Conservation (phyloP, 2,888 invertebrate genomes). For the Drosophila anceps region DNA sequence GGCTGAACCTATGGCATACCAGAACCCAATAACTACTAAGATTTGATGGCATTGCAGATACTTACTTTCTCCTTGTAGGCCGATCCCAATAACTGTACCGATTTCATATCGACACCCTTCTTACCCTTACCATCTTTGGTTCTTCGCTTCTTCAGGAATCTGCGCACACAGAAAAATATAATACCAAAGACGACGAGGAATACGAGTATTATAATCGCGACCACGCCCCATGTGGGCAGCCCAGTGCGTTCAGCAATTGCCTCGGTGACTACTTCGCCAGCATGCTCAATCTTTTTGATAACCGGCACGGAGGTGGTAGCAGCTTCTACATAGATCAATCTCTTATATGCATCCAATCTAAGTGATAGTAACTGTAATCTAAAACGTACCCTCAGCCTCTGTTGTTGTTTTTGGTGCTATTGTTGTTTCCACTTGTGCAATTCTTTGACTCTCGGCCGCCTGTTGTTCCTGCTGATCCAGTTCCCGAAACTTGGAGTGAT, state of each 20-base stretch:
- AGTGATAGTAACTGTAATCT: rapidly evolving
- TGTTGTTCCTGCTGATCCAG: constrained; percentile 64
- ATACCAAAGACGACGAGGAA: constrained; percentile 92
- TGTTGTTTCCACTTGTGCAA: constrained; percentile 77
- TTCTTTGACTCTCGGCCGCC: constrained; percentile 79
- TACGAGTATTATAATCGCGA: constrained; percentile 93
- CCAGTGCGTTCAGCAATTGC: constrained; percentile 90
- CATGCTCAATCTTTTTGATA: constrained; percentile 82
- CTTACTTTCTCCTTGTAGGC: constrained; percentile 99
- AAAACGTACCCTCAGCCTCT: constrained; percentile 76
- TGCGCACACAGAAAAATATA: constrained; percentile 96
- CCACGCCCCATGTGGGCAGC: constrained; percentile 93
- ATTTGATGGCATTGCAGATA: constrained; percentile 84
- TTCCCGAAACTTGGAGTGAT: constrained; percentile 78
- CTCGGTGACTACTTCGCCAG: constrained; percentile 87
- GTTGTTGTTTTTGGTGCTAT: constrained; percentile 75
- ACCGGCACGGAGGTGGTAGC: constrained; percentile 79
- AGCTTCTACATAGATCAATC: constrained; percentile 52
- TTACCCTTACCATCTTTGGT: constrained; percentile 98
- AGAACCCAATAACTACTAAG: constrained; percentile 86
- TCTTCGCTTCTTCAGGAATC: constrained; percentile 95
- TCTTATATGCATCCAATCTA: background rate
- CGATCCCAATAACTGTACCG: constrained; percentile 97
- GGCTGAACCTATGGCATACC: constrained; percentile 92
- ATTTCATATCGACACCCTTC: constrained; percentile 98